Evolutionary conservation across 2,888 invertebrate species (phyloP), one percentile per base, ranked within the genome.

Genomic region (Embidobia sp.): DNA sequence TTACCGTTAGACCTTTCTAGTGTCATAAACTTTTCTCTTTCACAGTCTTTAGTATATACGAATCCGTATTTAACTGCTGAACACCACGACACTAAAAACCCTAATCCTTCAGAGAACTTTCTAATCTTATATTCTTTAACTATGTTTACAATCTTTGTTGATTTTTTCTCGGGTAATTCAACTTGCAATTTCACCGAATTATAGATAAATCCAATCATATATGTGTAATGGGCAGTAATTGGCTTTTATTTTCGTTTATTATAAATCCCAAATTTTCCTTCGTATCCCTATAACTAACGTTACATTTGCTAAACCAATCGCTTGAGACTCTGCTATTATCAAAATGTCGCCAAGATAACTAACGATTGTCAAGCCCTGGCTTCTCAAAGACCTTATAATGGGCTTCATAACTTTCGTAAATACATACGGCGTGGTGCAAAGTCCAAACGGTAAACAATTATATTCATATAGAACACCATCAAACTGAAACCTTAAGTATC

Each of bases 401-500:
- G 61, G 61, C 29, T 76, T 79, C 67, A 64, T 55, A 3, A 74
- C 18, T 55, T 70, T 74, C 3, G 59, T 74, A 11, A 64, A 78
- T 8, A 76, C 33, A 27, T 31, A 72, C 13, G 35, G 74, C 48
- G 22, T 69, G 2, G 69, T 35, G 40, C 35, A 67, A 0, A 81
- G 27, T 0, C 78, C 79, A 29, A 80, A 79, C 2, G 79, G 77
- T 4, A 81, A 27, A 18, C 80, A 80, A 0, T 29, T 57, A 10
- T 77, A 82, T 51, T 82, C 64, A 11, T 49, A 78, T 0, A 75
- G n/a, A 7, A 35, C 37, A 2, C 42, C 66, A 3, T 59, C 1
- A 37, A 78, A 80, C 16, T 15, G 31, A 37, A 82, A 80, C 6
- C 78, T 48, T 4, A 81, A 40, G 11, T 37, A 81, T 73, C 75